Conservation (phyloP, 2,113 vertebrate species). For the Salvelinus namaycush region DNA sequence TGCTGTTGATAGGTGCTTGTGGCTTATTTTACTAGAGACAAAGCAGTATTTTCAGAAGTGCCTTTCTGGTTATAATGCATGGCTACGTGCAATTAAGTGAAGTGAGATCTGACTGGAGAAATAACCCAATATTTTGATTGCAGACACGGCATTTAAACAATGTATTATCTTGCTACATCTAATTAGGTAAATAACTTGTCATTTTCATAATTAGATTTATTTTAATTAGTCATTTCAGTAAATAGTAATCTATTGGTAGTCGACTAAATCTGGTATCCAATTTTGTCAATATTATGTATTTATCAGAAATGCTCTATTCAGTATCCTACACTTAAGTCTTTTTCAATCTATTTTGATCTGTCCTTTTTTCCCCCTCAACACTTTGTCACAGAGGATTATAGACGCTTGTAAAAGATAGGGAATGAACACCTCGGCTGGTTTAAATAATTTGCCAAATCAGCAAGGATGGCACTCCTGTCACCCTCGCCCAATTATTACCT, state of each 20-base stretch:
- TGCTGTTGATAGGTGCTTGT: constrained; percentile 29
- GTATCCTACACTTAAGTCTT: too few relatives aligned
- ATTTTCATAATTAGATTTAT: not conserved
- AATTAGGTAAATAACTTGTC: not conserved
- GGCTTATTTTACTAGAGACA: not conserved
- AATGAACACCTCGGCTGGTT: constrained; percentile 26
- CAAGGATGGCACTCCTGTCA: constrained; percentile 10
- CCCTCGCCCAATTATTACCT: constrained; percentile 40
- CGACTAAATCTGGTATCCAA: not conserved
- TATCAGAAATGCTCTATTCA: not conserved
- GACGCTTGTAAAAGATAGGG: constrained; percentile 16
- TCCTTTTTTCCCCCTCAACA: constrained; percentile 18
- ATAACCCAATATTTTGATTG: not conserved
- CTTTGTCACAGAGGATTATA: constrained; percentile 4
- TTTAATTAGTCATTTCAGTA: not conserved
- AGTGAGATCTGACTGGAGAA: not conserved
- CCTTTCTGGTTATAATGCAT: too few relatives aligned
- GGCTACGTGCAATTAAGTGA: too few relatives aligned
- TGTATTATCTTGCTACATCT: not conserved
- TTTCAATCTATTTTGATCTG: constrained; percentile 14
- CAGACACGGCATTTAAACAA: not conserved
- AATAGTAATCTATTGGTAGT: not conserved
- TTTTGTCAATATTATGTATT: not conserved
- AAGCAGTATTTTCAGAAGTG: too few relatives aligned
- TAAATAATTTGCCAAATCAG: too few relatives aligned